Evolutionary conservation across 2,888 invertebrate species (phyloP).

Genomic region (Andrena minutula): DNA sequence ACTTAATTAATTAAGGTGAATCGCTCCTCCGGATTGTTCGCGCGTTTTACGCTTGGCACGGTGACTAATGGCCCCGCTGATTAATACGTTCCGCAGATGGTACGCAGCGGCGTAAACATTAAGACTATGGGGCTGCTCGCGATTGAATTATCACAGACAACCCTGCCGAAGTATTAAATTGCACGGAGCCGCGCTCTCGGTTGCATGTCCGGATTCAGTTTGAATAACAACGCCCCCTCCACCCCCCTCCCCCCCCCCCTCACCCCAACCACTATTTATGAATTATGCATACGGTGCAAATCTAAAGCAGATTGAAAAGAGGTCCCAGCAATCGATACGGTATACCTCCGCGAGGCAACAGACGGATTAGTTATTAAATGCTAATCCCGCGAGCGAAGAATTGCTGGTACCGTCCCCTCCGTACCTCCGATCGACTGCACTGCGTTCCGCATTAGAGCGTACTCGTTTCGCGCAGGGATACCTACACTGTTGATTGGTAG

Average conservation of each 20-base stretch:
- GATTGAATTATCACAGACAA: conserved; percentile 62
- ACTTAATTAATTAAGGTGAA: conserved; percentile 74
- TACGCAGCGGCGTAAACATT: conserved; percentile 71
- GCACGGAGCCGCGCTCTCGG: conserved; percentile 3
- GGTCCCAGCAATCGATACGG: conserved; percentile 41
- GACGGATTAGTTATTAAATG: conserved; percentile 39
- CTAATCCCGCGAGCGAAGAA: conserved; percentile 14
- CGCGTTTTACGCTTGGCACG: conserved; percentile 72
- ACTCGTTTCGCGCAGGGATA: too few species aligned
- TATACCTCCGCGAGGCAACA: conserved; percentile 23
- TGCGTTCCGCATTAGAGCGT: too few species aligned
- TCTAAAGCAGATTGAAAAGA: conserved; percentile 64
- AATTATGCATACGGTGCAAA: conserved; percentile 61
- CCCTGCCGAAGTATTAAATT: conserved; percentile 46
- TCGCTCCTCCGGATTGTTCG: conserved; percentile 65
- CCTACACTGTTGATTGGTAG: too few species aligned
- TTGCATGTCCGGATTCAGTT: conserved; percentile 39
- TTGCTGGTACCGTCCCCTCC: background rate
- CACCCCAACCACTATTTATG: conserved; percentile 35
- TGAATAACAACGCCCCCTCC: conserved; percentile 49
- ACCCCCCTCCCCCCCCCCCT: background rate
- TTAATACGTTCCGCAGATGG: conserved; percentile 72
- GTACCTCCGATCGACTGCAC: too few species aligned
- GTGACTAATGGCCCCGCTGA: conserved; percentile 70
- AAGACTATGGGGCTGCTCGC: conserved; percentile 56